phyloP scores from a whole-genome alignment of 2,888 invertebrate species.

The Eristalis tenax region DNA sequence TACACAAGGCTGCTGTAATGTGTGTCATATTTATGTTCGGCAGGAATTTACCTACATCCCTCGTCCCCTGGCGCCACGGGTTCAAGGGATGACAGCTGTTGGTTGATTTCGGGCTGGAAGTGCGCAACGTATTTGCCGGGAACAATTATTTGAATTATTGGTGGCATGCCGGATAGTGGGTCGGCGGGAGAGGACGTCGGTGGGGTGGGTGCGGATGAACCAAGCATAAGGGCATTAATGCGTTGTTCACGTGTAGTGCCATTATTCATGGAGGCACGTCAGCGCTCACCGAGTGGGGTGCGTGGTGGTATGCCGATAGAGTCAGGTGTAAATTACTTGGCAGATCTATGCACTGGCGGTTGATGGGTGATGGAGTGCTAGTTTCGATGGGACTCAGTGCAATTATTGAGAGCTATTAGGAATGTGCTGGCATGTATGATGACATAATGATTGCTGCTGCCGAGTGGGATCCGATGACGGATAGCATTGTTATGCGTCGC shows the following conservation, averaged over 20 bases:
- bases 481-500: not conserved
- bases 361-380: constrained; percentile 22
- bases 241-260: constrained; percentile 3
- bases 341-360: constrained; percentile 22
- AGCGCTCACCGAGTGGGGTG: not conserved
- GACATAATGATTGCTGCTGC: not conserved
- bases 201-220: not conserved
- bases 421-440: not conserved
- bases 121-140: constrained; percentile 35
- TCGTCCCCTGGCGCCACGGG: not conserved
- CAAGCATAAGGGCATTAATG: constrained; percentile 10
- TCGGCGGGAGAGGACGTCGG: not conserved
- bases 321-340: constrained; percentile 48
- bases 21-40: constrained; percentile 28
- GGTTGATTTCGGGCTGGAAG: constrained; percentile 3
- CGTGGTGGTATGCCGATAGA: constrained; percentile 7
- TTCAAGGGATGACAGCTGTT: constrained; percentile 17
- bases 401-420: not conserved
- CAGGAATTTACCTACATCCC: not conserved
- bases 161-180: not conserved
- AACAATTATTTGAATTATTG: constrained; percentile 40
- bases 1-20: constrained; percentile 2
- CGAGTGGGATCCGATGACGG: not conserved
- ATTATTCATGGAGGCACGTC: not conserved
- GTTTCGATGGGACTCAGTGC: not conserved